Evolutionary conservation across 2,888 invertebrate genomes (phyloP).

Genomic region (Acronicta alni): DNA sequence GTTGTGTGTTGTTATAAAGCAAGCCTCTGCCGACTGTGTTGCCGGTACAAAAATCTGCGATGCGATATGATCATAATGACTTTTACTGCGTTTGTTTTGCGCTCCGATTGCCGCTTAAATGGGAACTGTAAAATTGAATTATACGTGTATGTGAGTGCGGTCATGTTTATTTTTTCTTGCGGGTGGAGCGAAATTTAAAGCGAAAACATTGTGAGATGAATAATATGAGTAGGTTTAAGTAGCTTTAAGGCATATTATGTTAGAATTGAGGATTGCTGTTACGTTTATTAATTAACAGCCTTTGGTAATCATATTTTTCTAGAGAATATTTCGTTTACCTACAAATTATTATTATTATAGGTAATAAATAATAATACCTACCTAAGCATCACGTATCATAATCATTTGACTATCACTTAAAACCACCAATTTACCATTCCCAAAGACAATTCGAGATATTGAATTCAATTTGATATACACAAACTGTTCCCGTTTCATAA

Average conservation of each 20-base stretch:
- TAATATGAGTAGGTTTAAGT: not conserved
- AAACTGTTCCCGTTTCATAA: too few species aligned
- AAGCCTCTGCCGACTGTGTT: constrained; percentile 32
- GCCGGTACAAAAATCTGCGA: constrained; percentile 42
- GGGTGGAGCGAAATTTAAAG: not conserved
- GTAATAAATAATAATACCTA: too few species aligned
- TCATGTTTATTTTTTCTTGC: constrained; percentile 18
- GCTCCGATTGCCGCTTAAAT: constrained; percentile 37
- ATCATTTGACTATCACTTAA: too few species aligned
- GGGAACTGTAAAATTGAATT: constrained; percentile 46
- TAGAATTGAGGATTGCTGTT: not conserved
- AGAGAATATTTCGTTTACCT: too few species aligned
- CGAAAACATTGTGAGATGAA: not conserved
- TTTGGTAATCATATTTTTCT: too few species aligned
- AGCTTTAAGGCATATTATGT: not conserved
- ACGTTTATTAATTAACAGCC: too few species aligned
- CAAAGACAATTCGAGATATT: too few species aligned
- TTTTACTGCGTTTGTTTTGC: constrained; percentile 43
- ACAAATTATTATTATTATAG: too few species aligned
- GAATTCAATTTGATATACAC: too few species aligned
- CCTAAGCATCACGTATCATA: too few species aligned
- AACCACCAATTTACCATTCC: too few species aligned
- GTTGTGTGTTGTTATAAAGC: constrained; percentile 43
- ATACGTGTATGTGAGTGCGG: constrained; percentile 16
- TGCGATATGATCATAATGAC: constrained; percentile 44